phyloP scores from a whole-genome alignment of 2,888 invertebrate genomes.

The Eupithecia pulchellata region DNA sequence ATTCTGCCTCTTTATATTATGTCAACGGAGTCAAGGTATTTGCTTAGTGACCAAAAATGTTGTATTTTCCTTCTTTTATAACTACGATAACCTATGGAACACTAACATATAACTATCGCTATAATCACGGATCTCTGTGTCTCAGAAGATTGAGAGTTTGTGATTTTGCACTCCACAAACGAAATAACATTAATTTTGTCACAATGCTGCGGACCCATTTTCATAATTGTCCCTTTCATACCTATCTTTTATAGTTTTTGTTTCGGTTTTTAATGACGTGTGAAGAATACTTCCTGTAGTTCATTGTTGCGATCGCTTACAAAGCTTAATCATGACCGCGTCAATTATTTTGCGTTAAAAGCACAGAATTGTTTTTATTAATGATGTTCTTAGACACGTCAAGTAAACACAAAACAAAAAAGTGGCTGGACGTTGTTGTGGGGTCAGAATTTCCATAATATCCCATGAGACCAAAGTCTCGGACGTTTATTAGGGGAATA shows the following conservation, averaged over 20 bases:
- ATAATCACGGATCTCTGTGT: not conserved
- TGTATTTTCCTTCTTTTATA: not conserved
- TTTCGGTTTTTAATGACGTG: slow-evolving; percentile 16
- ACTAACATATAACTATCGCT: not conserved
- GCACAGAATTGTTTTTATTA: not conserved
- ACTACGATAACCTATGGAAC: not conserved
- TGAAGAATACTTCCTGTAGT: slow-evolving; percentile 2
- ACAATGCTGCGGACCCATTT: slow-evolving; percentile 5
- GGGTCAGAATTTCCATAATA: not conserved
- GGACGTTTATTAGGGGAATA: not conserved
- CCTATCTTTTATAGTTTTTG: slow-evolving; percentile 12
- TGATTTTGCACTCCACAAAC: not conserved
- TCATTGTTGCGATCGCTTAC: not conserved
- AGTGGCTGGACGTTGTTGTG: not conserved
- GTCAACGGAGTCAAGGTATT: not conserved
- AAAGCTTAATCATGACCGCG: not conserved
- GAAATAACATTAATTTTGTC: not conserved
- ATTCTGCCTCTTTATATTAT: not conserved
- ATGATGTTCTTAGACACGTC: not conserved
- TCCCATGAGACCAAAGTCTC: not conserved
- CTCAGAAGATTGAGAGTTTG: not conserved
- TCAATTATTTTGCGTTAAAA: not conserved
- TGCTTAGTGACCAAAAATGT: not conserved
- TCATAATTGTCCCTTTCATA: not conserved
- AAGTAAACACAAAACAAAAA: not conserved